These are phyloP conservation scores for Colletes gigas DNA, from an alignment of 1,140 invertebrate genomes.

Conservation along the genomic window DNA sequence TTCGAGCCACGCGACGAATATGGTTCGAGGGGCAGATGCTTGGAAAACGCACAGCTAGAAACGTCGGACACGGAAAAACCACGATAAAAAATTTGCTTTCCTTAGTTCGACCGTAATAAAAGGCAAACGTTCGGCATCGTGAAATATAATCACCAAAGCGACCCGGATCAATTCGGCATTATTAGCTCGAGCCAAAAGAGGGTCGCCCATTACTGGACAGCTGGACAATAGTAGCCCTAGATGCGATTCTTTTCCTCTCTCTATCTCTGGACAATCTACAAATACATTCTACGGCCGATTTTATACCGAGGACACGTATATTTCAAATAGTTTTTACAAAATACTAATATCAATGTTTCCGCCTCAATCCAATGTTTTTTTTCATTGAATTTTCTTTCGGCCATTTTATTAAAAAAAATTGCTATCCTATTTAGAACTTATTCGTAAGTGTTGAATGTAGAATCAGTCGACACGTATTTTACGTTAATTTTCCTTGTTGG, in stretches of 20 bases:
- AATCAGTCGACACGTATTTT: neutral
- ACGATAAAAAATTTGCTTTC: conserved; percentile 61
- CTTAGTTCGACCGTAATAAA: conserved; percentile 63
- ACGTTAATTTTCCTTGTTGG: neutral
- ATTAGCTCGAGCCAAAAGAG: conserved; percentile 69
- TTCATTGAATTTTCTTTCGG: no score
- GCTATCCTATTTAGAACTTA: neutral
- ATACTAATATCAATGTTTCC: no score
- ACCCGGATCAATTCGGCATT: conserved; percentile 75
- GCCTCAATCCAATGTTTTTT: no score
- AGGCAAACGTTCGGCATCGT: conserved; percentile 67
- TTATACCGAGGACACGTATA: neutral
- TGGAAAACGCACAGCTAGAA: neutral
- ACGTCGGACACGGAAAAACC: conserved; percentile 53
- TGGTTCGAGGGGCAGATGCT: conserved; percentile 50
- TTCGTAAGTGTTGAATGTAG: neutral
- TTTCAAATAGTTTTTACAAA: neutral
- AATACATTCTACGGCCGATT: conserved; percentile 11
- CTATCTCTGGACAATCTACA: conserved; percentile 1
- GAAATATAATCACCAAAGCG: conserved; percentile 75
- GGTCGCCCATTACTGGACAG: conserved; percentile 72
- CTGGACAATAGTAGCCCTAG: conserved; percentile 70
- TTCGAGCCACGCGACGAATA: neutral
- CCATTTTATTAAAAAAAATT: no score
- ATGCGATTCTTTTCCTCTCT: conserved; percentile 60